These are phyloP conservation scores for Amblyraja radiata DNA, from an alignment of 2,797 vertebrate species.

Conservation along the genomic window DNA sequence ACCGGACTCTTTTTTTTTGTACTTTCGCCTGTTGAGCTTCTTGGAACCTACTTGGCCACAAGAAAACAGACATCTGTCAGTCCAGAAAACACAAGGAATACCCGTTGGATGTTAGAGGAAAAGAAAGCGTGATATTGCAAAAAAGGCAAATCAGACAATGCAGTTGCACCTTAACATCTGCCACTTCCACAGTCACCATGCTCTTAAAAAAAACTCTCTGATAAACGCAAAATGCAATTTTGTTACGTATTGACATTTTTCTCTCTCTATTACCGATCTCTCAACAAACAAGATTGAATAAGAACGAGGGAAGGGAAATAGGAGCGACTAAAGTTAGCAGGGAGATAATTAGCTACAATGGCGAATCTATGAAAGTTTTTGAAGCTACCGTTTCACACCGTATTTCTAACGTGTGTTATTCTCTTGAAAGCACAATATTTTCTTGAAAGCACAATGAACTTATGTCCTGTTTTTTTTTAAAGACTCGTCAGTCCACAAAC, in stretches of 20 bases:
- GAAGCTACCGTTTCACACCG: background rate
- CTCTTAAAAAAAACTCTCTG: background rate
- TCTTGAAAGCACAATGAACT: background rate
- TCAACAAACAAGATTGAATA: background rate
- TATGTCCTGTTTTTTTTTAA: background rate
- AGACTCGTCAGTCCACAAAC: background rate
- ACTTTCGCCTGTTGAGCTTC: conserved; percentile 70
- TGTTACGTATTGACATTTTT: background rate
- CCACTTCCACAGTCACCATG: background rate
- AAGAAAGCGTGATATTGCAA: background rate
- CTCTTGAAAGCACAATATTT: background rate
- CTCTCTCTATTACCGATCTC: background rate
- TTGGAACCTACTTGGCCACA: conserved; percentile 65
- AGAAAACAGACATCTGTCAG: conserved; percentile 45
- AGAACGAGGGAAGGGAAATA: background rate
- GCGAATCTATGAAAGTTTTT: background rate
- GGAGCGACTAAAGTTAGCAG: background rate
- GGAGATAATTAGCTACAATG: background rate
- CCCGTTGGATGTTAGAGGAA: background rate
- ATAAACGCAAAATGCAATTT: background rate
- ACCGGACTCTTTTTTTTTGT: conserved; percentile 60
- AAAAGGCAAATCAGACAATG: background rate
- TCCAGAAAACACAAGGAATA: background rate
- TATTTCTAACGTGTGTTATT: background rate
- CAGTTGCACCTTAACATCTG: background rate